These are phyloP conservation scores for Liopterus haemorrhoidalis DNA, from an alignment of 2,888 invertebrate genomes.

Conservation along the genomic window DNA sequence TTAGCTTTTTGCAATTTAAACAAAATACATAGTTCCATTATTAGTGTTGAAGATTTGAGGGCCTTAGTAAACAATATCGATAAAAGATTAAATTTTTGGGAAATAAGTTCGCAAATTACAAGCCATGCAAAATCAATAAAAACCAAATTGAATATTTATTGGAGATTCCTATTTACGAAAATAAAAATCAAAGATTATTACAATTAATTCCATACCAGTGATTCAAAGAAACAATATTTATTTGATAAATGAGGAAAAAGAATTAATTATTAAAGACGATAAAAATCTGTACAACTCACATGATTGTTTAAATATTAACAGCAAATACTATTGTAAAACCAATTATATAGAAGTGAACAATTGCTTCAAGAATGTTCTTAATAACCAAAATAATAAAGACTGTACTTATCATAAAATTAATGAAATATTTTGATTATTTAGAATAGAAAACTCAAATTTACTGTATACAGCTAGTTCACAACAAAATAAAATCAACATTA, in stretches of 20 bases:
- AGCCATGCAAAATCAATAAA: not conserved
- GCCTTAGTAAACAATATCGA: not conserved
- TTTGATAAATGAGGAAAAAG: not conserved
- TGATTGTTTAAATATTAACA: not conserved
- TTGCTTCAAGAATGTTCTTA: not conserved
- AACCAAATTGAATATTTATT: not conserved
- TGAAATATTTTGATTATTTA: not conserved
- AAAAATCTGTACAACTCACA: not conserved
- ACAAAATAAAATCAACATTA: not conserved
- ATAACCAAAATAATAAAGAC: not conserved
- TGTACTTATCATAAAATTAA: not conserved
- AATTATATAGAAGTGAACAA: not conserved
- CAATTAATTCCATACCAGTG: constrained; percentile 2
- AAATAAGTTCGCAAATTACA: not conserved
- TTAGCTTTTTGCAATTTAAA: constrained; percentile 1
- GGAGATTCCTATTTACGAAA: not conserved
- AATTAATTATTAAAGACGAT: not conserved
- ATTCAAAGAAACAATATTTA: not conserved
- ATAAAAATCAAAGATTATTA: not conserved
- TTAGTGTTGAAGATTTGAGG: not conserved
- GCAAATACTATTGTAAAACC: not conserved
- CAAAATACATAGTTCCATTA: constrained; percentile 3
- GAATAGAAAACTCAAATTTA: not conserved
- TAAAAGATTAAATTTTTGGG: not conserved
- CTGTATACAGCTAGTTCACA: not conserved